Conservation (phyloP, 2,113 vertebrate species). For the Bagarius yarrelli region DNA sequence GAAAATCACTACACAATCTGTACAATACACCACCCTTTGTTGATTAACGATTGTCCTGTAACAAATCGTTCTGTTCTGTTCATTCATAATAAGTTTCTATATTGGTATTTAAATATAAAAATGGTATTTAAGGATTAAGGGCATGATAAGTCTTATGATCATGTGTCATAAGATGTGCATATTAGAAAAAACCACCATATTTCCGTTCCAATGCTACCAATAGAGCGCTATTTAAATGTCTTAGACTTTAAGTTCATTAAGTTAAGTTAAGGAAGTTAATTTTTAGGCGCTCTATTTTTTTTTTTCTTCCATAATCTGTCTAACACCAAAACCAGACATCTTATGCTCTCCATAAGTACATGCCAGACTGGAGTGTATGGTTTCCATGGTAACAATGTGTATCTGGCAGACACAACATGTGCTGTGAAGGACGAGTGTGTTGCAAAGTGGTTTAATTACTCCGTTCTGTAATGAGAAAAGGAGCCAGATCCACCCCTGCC, state of each 20-base stretch:
- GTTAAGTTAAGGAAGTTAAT: not conserved
- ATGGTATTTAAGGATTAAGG: too few relatives aligned
- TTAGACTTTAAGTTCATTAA: not conserved
- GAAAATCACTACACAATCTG: not conserved
- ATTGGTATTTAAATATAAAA: too few relatives aligned
- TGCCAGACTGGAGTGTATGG: constrained; percentile 53
- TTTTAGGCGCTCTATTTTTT: not conserved
- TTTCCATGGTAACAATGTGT: constrained; percentile 58
- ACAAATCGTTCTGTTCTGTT: too few relatives aligned
- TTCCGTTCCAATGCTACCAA: too few relatives aligned
- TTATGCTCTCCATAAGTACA: not conserved
- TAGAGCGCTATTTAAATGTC: too few relatives aligned
- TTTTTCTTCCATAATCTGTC: not conserved
- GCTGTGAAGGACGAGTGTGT: constrained; percentile 28
- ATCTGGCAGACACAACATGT: constrained; percentile 49
- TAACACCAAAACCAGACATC: constrained; percentile 12
- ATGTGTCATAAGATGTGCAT: too few relatives aligned
- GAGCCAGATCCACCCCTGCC: not conserved
- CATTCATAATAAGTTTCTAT: too few relatives aligned
- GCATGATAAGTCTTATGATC: too few relatives aligned
- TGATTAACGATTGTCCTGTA: not conserved
- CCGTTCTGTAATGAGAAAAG: not conserved
- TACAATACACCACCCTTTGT: not conserved
- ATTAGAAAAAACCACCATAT: too few relatives aligned
- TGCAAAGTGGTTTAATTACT: constrained; percentile 46